A percentile compares a stretch with the other conserved stretches of the same genome.
phyloP scores from a whole-genome alignment of 2,888 invertebrate genomes.

The Carpatolechia fugitivella region DNA sequence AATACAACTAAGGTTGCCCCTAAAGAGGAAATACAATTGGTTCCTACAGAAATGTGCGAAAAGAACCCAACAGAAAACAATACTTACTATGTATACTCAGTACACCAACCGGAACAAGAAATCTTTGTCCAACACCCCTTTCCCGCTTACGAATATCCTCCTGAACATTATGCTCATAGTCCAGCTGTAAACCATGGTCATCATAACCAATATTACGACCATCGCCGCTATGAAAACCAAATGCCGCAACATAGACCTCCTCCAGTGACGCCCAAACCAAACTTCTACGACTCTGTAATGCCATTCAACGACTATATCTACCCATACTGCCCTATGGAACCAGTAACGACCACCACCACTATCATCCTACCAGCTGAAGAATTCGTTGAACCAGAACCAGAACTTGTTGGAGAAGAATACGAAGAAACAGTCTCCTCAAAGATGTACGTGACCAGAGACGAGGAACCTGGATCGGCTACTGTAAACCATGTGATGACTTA shows the following conservation, averaged over 20 bases:
- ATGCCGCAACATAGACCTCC: constrained; percentile 37
- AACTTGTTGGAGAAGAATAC: constrained; percentile 60
- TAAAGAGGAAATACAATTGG: constrained; percentile 31
- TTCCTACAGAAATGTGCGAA: constrained; percentile 28
- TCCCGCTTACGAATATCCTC: constrained; percentile 28
- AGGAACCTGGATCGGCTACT: constrained; percentile 57
- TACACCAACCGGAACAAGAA: constrained; percentile 31
- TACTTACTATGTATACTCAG: constrained; percentile 36
- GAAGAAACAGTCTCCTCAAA: constrained; percentile 65
- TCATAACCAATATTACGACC: constrained; percentile 33
- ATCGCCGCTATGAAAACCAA: constrained; percentile 24
- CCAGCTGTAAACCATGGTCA: constrained; percentile 30
- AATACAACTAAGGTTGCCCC: constrained; percentile 35
- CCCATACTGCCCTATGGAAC: constrained; percentile 49
- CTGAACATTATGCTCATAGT: constrained; percentile 25
- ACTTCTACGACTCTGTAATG: constrained; percentile 54
- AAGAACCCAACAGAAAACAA: constrained; percentile 28
- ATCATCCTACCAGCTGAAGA: constrained; percentile 43
- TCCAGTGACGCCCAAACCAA: constrained; percentile 51
- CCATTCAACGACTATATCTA: constrained; percentile 42
- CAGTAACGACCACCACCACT: constrained; percentile 40
- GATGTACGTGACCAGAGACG: constrained; percentile 57
- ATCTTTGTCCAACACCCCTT: constrained; percentile 22
- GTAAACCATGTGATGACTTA: constrained; percentile 69
- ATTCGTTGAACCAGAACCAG: constrained; percentile 49